Conservation (phyloP, 2,797 vertebrate species). For the Labroides dimidiatus region DNA sequence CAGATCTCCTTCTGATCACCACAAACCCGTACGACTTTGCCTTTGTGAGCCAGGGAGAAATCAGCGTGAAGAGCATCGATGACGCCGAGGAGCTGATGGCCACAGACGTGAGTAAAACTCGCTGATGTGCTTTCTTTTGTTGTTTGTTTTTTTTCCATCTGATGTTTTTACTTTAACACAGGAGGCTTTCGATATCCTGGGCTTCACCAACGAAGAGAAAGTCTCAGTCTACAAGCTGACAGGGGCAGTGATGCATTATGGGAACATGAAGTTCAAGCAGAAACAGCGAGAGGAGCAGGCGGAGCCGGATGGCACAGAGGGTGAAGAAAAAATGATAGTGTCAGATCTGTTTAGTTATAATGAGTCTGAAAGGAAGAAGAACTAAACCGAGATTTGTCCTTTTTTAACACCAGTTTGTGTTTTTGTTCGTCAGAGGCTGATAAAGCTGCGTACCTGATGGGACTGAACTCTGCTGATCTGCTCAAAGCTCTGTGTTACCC, state of each 20-base stretch:
- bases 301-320: constrained; percentile 91
- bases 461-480: constrained; percentile 86
- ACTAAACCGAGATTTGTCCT: too few species aligned
- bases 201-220: constrained; percentile 88
- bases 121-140: neutral
- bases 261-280: constrained; percentile 93
- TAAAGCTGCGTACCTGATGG: constrained; percentile 87
- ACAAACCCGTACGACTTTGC: constrained; percentile 87
- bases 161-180: constrained; percentile 36
- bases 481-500: constrained; percentile 86
- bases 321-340: constrained; percentile 57
- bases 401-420: neutral
- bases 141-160: neutral
- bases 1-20: constrained; percentile 88
- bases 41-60: constrained; percentile 87
- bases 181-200: constrained; percentile 89
- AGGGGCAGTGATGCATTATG: constrained; percentile 90
- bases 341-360: neutral
- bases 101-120: constrained; percentile 79
- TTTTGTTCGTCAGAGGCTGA: constrained; percentile 80
- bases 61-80: constrained; percentile 86
- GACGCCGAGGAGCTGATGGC: constrained; percentile 87
- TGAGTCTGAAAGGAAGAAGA: too few species aligned
- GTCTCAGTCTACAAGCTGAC: constrained; percentile 90
- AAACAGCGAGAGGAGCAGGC: constrained; percentile 92